phyloP scores from a whole-genome alignment of 2,797 vertebrate genomes.

The Sebastes diploproa region DNA sequence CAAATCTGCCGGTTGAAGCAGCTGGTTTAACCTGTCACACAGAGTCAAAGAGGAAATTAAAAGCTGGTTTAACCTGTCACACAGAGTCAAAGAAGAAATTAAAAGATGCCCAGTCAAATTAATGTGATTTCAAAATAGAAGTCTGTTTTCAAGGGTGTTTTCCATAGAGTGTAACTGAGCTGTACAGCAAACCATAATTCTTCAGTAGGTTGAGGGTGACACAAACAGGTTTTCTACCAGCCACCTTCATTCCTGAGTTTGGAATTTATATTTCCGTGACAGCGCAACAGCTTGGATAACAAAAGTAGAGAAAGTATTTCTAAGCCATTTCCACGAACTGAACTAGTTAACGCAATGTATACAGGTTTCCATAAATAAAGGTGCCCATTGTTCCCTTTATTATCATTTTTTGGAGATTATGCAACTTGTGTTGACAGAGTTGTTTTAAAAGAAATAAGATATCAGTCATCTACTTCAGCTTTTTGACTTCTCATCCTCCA shows the following conservation, averaged over 20 bases:
- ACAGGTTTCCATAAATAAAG: neutral
- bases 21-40: conserved; percentile 42
- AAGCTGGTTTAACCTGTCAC: conserved; percentile 62
- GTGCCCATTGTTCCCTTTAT: neutral
- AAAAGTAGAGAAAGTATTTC: neutral
- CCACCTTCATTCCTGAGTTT: neutral
- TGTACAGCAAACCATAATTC: neutral
- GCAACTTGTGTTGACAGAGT: neutral
- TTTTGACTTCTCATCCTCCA: neutral
- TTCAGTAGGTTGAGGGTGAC: neutral
- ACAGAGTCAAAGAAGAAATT: conserved; percentile 9
- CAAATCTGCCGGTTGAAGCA: conserved; percentile 29
- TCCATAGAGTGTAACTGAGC: neutral
- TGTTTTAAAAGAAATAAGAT: neutral
- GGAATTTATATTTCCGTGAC: neutral
- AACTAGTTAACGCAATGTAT: neutral
- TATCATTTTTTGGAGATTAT: no score
- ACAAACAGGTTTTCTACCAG: conserved; percentile 35
- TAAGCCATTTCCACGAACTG: neutral
- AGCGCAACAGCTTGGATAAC: neutral
- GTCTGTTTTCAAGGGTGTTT: neutral
- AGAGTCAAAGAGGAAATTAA: conserved; percentile 6
- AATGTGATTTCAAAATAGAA: neutral
- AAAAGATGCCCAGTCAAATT: neutral
- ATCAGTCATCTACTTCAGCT: neutral